Percentiles rank a stretch among this genome's conserved stretches.
These are phyloP conservation scores for Myotis findleyi DNA, from an alignment of 2,797 vertebrate genomes.

Conservation along the genomic window DNA sequence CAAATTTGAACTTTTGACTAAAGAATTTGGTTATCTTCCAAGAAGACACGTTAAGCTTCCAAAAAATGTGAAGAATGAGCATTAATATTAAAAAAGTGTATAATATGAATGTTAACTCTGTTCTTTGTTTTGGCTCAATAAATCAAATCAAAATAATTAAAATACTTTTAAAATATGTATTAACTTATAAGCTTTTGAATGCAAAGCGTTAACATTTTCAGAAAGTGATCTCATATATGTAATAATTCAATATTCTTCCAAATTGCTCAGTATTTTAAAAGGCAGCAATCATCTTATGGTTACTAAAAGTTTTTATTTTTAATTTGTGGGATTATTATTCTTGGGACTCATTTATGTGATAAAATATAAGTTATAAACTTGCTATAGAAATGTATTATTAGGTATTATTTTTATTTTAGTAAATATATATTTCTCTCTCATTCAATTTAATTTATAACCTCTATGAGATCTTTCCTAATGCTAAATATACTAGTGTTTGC, in stretches of 20 bases:
- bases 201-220: not conserved
- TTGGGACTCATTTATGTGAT: not conserved
- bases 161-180: not conserved
- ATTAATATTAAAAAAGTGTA: not conserved
- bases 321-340: not conserved
- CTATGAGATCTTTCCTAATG: not conserved
- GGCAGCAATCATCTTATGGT: not conserved
- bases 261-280: not conserved
- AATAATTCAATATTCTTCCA: not conserved
- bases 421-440: not conserved
- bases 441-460: slow-evolving; percentile 8
- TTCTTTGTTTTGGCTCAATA: not conserved
- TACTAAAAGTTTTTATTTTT: not conserved
- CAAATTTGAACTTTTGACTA: not conserved
- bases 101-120: not conserved
- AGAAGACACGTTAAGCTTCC: not conserved
- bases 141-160: not conserved
- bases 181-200: not conserved
- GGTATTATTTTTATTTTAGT: not conserved
- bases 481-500: not conserved
- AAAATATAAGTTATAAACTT: not conserved
- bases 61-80: not conserved
- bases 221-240: not conserved
- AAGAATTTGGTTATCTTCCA: not conserved
- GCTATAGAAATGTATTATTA: not conserved